A percentile compares a stretch with the other conserved stretches of the same genome.
Conservation (phyloP, 2,113 vertebrate genomes). For the Monarcha castaneiventris region DNA sequence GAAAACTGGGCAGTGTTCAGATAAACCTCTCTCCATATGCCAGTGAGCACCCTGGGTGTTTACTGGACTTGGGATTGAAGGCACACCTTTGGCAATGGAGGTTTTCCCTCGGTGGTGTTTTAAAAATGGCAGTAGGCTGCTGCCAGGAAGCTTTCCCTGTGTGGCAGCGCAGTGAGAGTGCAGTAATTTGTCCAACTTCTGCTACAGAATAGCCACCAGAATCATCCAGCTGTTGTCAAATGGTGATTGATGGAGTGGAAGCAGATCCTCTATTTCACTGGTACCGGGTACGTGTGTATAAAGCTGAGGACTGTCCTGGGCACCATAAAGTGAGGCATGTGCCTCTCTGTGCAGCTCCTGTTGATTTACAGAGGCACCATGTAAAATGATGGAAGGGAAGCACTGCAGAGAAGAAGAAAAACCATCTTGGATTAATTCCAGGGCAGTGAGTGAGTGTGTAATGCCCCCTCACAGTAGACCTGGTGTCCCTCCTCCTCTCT, state of each 20-base stretch:
- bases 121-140: not conserved
- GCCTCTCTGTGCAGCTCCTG: not conserved
- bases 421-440: not conserved
- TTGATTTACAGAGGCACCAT: not conserved
- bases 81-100: not conserved
- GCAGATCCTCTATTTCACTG: not conserved
- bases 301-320: not conserved
- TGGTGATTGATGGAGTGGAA: not conserved
- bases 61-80: not conserved
- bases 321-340: rapidly evolving
- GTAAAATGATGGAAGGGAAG: not conserved
- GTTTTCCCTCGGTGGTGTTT: not conserved
- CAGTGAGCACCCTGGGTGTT: not conserved
- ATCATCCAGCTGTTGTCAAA: not conserved
- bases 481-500: not conserved
- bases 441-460: not conserved
- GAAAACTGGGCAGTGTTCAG: not conserved
- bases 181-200: not conserved
- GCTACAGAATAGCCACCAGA: not conserved
- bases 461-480: too few species aligned
- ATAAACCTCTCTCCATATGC: not conserved
- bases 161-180: not conserved
- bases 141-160: not conserved
- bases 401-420: not conserved
- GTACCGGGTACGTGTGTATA: not conserved